phyloP scores from a whole-genome alignment of 2,888 invertebrate species.

The Aleiodes alternator region DNA sequence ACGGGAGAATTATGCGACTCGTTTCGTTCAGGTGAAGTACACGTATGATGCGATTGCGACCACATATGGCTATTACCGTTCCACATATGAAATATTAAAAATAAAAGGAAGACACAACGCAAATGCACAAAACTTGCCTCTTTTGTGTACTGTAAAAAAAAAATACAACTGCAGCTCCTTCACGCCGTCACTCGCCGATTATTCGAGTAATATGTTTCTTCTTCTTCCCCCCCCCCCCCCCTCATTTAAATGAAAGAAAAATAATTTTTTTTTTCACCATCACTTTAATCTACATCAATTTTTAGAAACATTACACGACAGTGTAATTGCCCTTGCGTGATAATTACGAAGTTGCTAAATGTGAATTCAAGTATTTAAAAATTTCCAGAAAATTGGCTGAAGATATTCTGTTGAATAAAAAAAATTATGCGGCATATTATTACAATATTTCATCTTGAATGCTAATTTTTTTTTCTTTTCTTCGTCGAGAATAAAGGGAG shows the following conservation, averaged over 20 bases:
- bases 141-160: not conserved
- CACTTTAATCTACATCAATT: not conserved
- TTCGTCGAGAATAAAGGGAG: not conserved
- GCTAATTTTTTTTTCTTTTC: not conserved
- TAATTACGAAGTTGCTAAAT: not conserved
- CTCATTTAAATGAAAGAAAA: not conserved
- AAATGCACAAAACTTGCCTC: not conserved
- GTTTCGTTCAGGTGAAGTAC: constrained; percentile 36
- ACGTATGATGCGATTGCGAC: constrained; percentile 37
- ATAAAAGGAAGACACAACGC: not conserved
- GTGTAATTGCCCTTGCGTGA: constrained; percentile 18
- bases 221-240: not conserved
- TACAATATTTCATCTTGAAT: constrained; percentile 3
- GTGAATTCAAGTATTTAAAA: not conserved
- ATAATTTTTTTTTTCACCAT: not conserved
- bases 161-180: not conserved
- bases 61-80: constrained; percentile 39
- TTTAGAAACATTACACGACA: not conserved
- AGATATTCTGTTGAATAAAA: not conserved
- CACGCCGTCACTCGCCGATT: not conserved
- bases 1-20: constrained; percentile 52
- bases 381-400: constrained; percentile 13
- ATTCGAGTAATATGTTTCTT: not conserved
- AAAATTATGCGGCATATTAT: constrained; percentile 9
- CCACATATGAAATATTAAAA: constrained; percentile 11